Evolutionary conservation across 2,888 invertebrate genomes (phyloP), one percentile per base, ranked within the genome.

Genomic region (Ormia ochracea): DNA sequence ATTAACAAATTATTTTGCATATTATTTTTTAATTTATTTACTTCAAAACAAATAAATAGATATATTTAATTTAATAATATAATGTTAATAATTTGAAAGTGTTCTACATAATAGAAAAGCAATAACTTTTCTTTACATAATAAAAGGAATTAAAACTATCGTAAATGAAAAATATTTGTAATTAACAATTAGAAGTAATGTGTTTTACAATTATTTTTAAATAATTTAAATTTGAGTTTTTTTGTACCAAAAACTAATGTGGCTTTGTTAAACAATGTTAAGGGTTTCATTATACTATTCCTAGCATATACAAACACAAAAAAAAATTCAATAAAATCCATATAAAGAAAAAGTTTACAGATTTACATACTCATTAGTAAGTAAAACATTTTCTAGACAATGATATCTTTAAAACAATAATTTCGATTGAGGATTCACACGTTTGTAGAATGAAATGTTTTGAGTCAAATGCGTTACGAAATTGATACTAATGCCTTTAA

Each of bases 291-390:
- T 58, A 52, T 23, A 23, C 41, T 31, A 58, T 50, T 65, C 7
- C 19, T 43, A 19, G 43, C 43, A 43, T 2, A 9, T 19, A 43
- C 3, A 9, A 9, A 43, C 19, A 43, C 19, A 17, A 41, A 6
- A 17, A 45, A 23, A 33, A 10, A 17, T n/a, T n/a, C 33, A n/a
- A 7, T 21, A 28, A 76, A 56, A 26, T 33, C 2, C 33, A 33
- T 33, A 33, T 6, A 28, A 28, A 10, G 31, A 68, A 36, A 45
- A 54, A 54, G 58, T 50, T 70, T 75, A 59, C 77, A 77, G 77
- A 77, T 50, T 33, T 65, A n/a, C 50, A 5, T 41, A 63, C 36
- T n/a, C 41, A 12, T 56, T 70, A 58, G 77, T 70, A 77, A 77
- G 77, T 77, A 77, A 56, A 68, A 33, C 12, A 52, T n/a, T 36